phyloP scores from a whole-genome alignment of 2,113 vertebrate genomes.

The Rhea americana region DNA sequence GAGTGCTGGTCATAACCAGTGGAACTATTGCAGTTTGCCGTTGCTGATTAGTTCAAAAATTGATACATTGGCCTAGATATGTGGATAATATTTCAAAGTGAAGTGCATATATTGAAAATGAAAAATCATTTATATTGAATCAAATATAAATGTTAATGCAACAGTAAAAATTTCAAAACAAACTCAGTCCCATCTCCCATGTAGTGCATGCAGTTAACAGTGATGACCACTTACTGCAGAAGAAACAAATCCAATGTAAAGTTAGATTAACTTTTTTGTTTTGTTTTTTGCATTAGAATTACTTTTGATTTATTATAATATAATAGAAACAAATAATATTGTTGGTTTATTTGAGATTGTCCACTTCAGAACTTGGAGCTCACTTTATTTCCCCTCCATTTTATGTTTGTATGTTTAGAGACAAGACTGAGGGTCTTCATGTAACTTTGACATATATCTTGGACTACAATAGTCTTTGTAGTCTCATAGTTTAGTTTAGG shows the following conservation, averaged over 20 bases:
- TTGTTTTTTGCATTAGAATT: neutral
- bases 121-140: conserved; percentile 33
- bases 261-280: neutral
- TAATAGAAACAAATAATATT: neutral
- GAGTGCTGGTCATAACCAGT: neutral
- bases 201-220: conserved; percentile 36
- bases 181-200: neutral
- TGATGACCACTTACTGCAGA: neutral
- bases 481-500: neutral
- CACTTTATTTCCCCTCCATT: neutral
- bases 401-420: neutral
- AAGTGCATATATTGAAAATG: neutral
- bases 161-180: conserved; percentile 35
- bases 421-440: neutral
- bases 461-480: neutral
- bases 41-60: neutral
- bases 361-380: neutral
- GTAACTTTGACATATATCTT: neutral
- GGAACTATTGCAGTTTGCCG: neutral
- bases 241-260: neutral
- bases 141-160: conserved; percentile 55
- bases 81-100: neutral
- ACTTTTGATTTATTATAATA: neutral
- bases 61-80: neutral
- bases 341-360: neutral